Evolutionary conservation across 2,888 invertebrate species (phyloP), one percentile per base, ranked within the genome.

Genomic region (Cheilosia variabilis): DNA sequence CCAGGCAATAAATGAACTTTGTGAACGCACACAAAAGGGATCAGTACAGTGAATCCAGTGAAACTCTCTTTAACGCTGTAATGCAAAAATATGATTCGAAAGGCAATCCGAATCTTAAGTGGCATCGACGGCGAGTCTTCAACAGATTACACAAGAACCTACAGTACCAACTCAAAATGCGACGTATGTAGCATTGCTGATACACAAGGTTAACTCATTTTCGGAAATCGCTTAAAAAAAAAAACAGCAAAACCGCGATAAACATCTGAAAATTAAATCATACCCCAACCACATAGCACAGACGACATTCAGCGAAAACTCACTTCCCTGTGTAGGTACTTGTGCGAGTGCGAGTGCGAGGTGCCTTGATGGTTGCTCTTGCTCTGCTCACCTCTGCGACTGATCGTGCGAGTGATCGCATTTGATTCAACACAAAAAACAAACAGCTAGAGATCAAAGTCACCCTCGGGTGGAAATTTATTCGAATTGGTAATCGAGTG

Each of bases 381-480:
- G 15, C 19, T 34, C 10, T 34, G 37, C 34, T 60, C 43, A 43
- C 43, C 19, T 52, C 22, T 52, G 52, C 58, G 15, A 52, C 65
- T 55, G 65, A 79, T 60, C 50, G 41, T 50, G 55, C 50, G 58
- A 72, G 43, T 62, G 79, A 75, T 84, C 63, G 9, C 45, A 80
- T 79, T 80, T 58, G n/a, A 15, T 47, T 62, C 13, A 27, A 22
- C 43, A 34, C 27, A 41, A 58, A 15, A 52, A 52, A 9, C 22
- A 45, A 27, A 76, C 53, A 79, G 63, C 66, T 45, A n/a, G 66
- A 86, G 86, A 86, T 86, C 81, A 81, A 81, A 86, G 86, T 86
- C 63, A 86, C 66, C 81, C 86, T 81, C 75, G 41, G 68, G 27
- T 72, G 71, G 52, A 86, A 86, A 86, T 86, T 81, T 81, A 81